Evolutionary conservation across 2,888 invertebrate species (phyloP), one percentile per base, ranked within the genome.

Genomic region (Pachydiplax longipennis): DNA sequence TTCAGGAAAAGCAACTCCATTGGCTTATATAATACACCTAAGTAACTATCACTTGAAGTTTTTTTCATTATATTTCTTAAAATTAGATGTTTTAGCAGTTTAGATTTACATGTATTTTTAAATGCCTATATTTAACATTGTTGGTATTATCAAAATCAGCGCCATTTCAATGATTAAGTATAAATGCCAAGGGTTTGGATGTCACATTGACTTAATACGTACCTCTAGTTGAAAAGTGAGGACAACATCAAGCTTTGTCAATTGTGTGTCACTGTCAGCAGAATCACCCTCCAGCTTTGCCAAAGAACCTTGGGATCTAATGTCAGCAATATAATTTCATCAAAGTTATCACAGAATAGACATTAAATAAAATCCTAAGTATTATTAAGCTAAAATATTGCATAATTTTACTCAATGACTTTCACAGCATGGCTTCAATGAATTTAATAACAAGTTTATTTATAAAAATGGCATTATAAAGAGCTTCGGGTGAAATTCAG

Each of bases 171-270:
- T 6, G 2, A 31, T 13, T 90, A 31, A n/a, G n/a, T 40, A 25
- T 22, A 53, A 61, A 81, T 81, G 3, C 1, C 31, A 22, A 83
- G 4, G 22, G 31, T 5, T 35, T 31, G 22, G 10, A 18, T 18
- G 22, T 37, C 12, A 37, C 12, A 35, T 58, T n/a, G 18, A 61
- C 40, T 37, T 53, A 40, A 53, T 83, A 91, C 94, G 95, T 95
- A 98, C 98, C 97, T 99, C 99, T 92, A 99, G 96, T 94, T 98
- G 98, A 95, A 99, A 99, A 92, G 98, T 98, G 92, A 99, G 96
- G 91, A 99, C 99, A 92, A 99, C 99, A 95, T 99, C 99, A 95
- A 99, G 96, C 96, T 99, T 99, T 92, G 99, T 99, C 92, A 99
- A 96, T 93, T 98, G 98, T 90, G 99, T 97, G 94, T 99, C 99